Evolutionary conservation across 35 echinoderm and acorn worm genomes (phyloP), one percentile per base, ranked within the genome.

Genomic region (Heliocidaris tuberculata): DNA sequence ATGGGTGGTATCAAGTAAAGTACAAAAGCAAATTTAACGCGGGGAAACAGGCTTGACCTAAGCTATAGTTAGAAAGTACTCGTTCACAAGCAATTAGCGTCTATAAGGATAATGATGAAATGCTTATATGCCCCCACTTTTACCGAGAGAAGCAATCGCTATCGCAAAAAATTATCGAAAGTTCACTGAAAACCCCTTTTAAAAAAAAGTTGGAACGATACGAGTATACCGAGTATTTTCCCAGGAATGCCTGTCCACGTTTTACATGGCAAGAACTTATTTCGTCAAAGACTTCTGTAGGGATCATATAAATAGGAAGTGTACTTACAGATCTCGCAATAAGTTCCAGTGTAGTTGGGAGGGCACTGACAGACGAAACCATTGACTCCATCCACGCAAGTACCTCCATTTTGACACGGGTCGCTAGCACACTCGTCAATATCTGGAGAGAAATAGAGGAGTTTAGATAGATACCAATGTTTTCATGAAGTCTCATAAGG

Each of bases 401-500:
- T 48, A 24, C 87, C 87, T 47, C 87, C 87, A 89, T 89, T 89
- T 27, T 17, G 87, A 47, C 87, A 89, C 12, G 87, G 87, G 32
- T 42, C 47, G 87, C 87, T 89, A 17, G 87, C 87, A 89, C 87
- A 89, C 47, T 89, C 87, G 47, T 89, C 31, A n/a, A 89, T 89
- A 31, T 89, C 87, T 89, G 30, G 86, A 89, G 32, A 47, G 0
- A 89, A 89, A 24, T 5, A 89, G 32, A 47, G 16, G 9, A 42
- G 35, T 89, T 6, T 47, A 32, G 32, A 2, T n/a, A n/a, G n/a
- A 42, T 42, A 42, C 3, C 0, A 3, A 42, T 42, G 35, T 42
- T 42, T 1, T 42, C 3, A 42, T 42, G 35, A 3, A 42, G 35
- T 42, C 35, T 42, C 35, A 42, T 42, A 42, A 42, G 35, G 35